A percentile compares a stretch with the other conserved stretches of the same genome.
Evolutionary conservation across 2,888 invertebrate species (phyloP).

Genomic region (Torymus tubicola): DNA sequence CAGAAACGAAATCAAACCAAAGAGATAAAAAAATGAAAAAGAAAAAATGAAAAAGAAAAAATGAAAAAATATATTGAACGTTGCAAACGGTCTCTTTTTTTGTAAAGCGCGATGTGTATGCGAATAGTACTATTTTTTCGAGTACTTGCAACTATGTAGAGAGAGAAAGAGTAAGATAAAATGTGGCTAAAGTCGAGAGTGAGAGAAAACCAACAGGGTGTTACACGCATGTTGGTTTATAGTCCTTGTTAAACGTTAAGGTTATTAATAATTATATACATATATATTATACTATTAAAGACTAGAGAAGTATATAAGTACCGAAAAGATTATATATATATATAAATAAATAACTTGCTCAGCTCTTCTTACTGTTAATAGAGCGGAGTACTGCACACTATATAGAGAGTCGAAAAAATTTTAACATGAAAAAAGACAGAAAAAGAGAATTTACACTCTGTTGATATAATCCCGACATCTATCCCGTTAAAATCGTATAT

Average conservation of each 20-base stretch:
- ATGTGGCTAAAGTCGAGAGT: constrained; percentile 28
- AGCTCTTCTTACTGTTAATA: constrained; percentile 36
- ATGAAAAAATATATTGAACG: constrained; percentile 5
- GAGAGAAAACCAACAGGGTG: constrained; percentile 25
- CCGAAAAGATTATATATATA: constrained; percentile 15
- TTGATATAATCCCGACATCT: constrained; percentile 12
- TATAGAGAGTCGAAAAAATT: constrained; percentile 27
- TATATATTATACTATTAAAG: constrained; percentile 26
- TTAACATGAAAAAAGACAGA: background rate
- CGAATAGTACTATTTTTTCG: constrained; percentile 45
- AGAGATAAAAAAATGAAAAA: constrained; percentile 12
- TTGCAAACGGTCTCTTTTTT: constrained; percentile 27
- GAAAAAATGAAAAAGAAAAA: constrained; percentile 33
- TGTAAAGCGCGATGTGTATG: constrained; percentile 22
- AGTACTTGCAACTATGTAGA: constrained; percentile 37
- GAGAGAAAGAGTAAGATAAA: constrained; percentile 13
- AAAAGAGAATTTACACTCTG: constrained; percentile 2
- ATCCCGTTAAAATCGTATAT: constrained; percentile 19
- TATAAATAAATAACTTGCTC: constrained; percentile 31
- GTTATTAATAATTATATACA: constrained; percentile 28
- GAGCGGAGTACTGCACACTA: constrained; percentile 39
- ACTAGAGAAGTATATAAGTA: constrained; percentile 10
- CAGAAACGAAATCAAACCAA: constrained; percentile 39
- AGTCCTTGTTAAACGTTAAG: constrained; percentile 42
- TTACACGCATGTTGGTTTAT: constrained; percentile 21